phyloP scores from a whole-genome alignment of 2,113 vertebrate species.

The Pampusana beccarii region DNA sequence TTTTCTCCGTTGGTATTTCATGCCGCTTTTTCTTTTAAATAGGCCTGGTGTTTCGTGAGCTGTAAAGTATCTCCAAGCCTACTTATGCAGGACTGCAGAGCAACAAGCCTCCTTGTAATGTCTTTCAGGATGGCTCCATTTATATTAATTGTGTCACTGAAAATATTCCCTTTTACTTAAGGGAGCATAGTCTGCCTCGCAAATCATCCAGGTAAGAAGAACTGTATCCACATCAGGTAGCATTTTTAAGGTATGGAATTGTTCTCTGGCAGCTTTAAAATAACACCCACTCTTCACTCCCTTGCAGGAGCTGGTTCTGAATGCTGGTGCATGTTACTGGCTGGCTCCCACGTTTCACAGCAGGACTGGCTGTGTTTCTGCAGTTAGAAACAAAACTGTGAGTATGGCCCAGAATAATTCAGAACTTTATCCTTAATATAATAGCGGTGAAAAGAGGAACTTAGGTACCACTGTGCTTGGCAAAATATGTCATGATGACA shows the following conservation, averaged over 20 bases:
- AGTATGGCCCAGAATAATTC: not conserved
- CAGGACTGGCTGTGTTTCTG: not conserved
- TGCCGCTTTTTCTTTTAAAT: not conserved
- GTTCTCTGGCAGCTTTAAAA: not conserved
- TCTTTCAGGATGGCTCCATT: slow-evolving; percentile 34
- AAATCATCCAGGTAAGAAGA: not conserved
- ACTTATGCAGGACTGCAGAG: not conserved
- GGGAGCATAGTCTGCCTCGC: not conserved
- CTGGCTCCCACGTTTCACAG: not conserved
- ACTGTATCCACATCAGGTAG: not conserved
- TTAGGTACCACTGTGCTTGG: not conserved
- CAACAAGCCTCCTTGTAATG: slow-evolving; percentile 24
- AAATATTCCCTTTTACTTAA: not conserved
- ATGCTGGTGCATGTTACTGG: not conserved
- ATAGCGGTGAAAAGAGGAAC: not conserved
- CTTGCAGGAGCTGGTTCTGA: not conserved
- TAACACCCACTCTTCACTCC: not conserved
- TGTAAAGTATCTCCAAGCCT: slow-evolving; percentile 1
- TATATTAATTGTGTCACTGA: not conserved
- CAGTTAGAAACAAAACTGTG: not conserved
- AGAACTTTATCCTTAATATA: not conserved
- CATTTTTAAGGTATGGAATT: not conserved
- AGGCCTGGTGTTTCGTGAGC: slow-evolving; percentile 41
- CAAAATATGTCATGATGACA: accelerated
- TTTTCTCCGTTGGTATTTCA: slow-evolving; percentile 1